Evolutionary conservation across 2,113 vertebrate genomes (phyloP), one percentile per base, ranked within the genome.

Genomic region (Delphinapterus leucas): DNA sequence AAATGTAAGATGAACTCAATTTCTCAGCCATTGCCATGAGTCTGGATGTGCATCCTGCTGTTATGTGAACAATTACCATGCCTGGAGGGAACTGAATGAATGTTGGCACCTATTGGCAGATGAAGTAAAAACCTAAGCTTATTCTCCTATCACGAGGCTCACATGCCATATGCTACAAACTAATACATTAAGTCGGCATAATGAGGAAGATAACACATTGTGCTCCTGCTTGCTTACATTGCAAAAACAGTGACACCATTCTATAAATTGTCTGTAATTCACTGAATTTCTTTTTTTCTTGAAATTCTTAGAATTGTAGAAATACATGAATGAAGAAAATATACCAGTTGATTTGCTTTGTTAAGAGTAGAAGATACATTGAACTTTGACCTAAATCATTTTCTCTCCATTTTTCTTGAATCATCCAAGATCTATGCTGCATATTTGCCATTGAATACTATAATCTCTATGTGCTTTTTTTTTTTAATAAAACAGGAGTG

Each of bases 31-130:
- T 90, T 61, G 36, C 55, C 77, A 76, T 58, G 83, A 96, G 79
- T 95, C 28, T 86, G 65, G 89, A 93, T 96, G 71, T 47, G 44
- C 67, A 86, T 90, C 94, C 86, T 96, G 84, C 31, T 97, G 21
- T 91, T 93, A 26, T 8, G 55, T 67, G 90, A 98, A 92, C 58
- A 95, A 47, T 95, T 74, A 41, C 71, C 38, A 13, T 87, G 41
- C 76, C 86, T 96, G 36, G 96, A 90, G 91, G 95, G 98, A 96
- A 81, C 44, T 47, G 71, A 97, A 47, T 88, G 92, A 81, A 44
- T 68, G 49, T 77, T 95, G 84, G 91, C 81, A 95, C 61, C 96
- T 95, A 90, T 96, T 92, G 96, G 95, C 84, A 96, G 38, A 60
- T 95, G 55, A 88, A 96, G 74, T 92, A 76, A 97, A 97, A 96